A percentile compares a stretch with the other conserved stretches of the same genome.
Evolutionary conservation across 2,888 invertebrate genomes (phyloP).

Genomic region (Apoda limacodes): DNA sequence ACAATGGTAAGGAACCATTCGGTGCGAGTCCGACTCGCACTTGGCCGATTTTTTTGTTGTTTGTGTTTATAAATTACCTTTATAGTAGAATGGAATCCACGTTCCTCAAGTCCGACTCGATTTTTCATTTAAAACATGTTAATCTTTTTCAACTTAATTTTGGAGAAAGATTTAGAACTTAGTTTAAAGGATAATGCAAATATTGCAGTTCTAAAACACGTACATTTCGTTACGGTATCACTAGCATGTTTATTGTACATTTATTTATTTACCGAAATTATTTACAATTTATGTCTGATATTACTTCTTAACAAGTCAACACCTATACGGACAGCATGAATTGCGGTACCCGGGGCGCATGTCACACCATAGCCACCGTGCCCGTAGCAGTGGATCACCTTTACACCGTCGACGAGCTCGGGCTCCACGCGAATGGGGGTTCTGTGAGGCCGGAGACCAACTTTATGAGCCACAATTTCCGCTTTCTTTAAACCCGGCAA

Average conservation of each 20-base stretch:
- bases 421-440: conserved; percentile 78
- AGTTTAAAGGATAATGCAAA: no score
- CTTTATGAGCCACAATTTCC: conserved; percentile 72
- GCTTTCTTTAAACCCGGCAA: conserved; percentile 76
- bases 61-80: no score
- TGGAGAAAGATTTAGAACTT: no score
- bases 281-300: conserved; percentile 40
- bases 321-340: conserved; percentile 78
- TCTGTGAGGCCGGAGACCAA: conserved; percentile 88
- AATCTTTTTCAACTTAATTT: no score
- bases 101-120: no score
- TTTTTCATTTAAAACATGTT: no score
- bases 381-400: conserved; percentile 92
- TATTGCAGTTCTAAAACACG: conserved; percentile 1
- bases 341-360: conserved; percentile 88
- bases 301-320: conserved; percentile 60
- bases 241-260: not conserved
- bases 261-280: not conserved
- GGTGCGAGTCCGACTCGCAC: no score
- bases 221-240: no score
- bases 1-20: no score
- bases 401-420: conserved; percentile 63
- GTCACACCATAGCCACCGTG: conserved; percentile 95
- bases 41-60: no score
- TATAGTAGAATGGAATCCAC: no score